These are phyloP conservation scores for Bombus polaris DNA, from an alignment of 1,140 invertebrate genomes.

Conservation along the genomic window DNA sequence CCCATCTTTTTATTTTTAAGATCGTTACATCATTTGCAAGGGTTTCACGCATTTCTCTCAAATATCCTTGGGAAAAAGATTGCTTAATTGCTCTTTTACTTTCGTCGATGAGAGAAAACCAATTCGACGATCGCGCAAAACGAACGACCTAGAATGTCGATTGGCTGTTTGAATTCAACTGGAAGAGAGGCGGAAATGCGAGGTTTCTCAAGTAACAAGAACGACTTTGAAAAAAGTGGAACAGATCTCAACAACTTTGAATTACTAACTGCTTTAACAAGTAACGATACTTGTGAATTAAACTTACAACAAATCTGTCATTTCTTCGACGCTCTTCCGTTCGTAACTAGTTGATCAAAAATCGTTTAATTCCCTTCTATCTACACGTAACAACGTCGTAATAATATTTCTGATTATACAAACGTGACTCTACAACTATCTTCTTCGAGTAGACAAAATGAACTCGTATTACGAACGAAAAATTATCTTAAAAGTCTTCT, in stretches of 20 bases:
- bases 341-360: slow-evolving; percentile 38
- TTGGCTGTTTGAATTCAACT: slow-evolving; percentile 39
- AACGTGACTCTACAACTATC: slow-evolving; percentile 43
- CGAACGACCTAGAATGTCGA: slow-evolving; percentile 28
- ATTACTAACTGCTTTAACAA: not conserved
- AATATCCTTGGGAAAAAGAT: slow-evolving; percentile 33
- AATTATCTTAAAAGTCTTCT: not conserved
- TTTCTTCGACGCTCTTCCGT: slow-evolving; percentile 43
- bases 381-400: slow-evolving; percentile 55
- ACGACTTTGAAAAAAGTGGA: not conserved
- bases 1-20: not conserved
- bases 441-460: slow-evolving; percentile 35
- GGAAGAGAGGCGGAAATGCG: slow-evolving; percentile 58
- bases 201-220: not conserved
- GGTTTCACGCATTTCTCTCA: slow-evolving; percentile 17
- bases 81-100: slow-evolving; percentile 67
- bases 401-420: slow-evolving; percentile 61
- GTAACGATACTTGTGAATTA: not conserved
- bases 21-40: slow-evolving; percentile 28
- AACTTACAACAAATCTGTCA: not conserved
- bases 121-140: slow-evolving; percentile 56
- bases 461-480: slow-evolving; percentile 15
- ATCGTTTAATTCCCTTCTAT: slow-evolving; percentile 42
- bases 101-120: slow-evolving; percentile 71
- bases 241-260: not conserved